These are phyloP conservation scores for Schizopygopsis malacanthus DNA, from an alignment of 2,797 vertebrate genomes.

Conservation along the genomic window DNA sequence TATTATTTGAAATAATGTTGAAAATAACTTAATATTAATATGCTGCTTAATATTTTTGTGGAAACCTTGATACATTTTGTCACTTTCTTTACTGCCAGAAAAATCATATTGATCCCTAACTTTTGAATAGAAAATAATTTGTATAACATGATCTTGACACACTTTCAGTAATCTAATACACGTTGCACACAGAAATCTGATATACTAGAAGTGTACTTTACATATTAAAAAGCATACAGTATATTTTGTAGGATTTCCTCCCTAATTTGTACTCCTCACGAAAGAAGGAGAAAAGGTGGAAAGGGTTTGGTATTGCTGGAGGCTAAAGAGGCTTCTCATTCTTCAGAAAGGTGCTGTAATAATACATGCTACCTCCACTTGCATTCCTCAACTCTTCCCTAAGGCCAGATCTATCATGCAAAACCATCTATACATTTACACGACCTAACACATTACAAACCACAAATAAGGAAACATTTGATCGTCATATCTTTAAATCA, in stretches of 20 bases:
- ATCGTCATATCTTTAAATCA: not conserved
- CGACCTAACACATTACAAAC: not conserved
- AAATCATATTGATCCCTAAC: not conserved
- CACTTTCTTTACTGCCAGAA: not conserved
- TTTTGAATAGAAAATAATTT: not conserved
- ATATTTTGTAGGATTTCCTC: not conserved
- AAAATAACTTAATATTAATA: not conserved
- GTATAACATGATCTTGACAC: not conserved
- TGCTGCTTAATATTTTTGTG: too few species aligned
- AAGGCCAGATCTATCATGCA: constrained; percentile 2
- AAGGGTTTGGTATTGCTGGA: not conserved
- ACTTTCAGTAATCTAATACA: not conserved
- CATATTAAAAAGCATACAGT: not conserved
- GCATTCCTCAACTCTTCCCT: constrained; percentile 14
- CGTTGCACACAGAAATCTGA: not conserved
- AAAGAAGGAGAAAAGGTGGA: not conserved
- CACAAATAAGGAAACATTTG: not conserved
- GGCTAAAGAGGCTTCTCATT: constrained; percentile 1
- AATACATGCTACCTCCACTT: not conserved
- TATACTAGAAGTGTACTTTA: not conserved
- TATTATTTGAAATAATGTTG: not conserved
- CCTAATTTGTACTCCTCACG: not conserved
- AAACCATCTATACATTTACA: constrained; percentile 16
- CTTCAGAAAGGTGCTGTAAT: not conserved
- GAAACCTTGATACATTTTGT: too few species aligned